Conservation (phyloP, 2,113 vertebrate species). For the Paradisaea rubra region DNA sequence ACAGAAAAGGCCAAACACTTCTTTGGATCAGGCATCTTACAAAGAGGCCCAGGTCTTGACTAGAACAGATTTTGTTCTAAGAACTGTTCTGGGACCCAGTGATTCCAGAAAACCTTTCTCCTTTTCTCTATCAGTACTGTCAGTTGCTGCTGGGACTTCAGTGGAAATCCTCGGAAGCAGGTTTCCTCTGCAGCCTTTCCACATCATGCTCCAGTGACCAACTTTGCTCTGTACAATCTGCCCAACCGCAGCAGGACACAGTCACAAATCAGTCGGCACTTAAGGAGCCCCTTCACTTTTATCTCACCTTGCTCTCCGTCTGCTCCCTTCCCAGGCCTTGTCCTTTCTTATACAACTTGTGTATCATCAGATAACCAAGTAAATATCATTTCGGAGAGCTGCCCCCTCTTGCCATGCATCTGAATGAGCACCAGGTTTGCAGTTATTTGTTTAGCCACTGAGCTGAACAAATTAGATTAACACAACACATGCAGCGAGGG, state of each 20-base stretch:
- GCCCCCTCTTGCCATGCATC: conserved; percentile 31
- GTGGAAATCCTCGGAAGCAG: neutral
- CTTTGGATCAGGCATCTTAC: neutral
- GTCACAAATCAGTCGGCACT: neutral
- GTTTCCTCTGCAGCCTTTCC: neutral
- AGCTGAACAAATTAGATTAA: conserved; percentile 70
- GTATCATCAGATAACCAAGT: conserved; percentile 32
- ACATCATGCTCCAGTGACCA: neutral
- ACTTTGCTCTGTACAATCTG: neutral
- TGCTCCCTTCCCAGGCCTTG: neutral
- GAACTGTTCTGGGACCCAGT: neutral
- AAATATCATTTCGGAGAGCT: conserved; percentile 23
- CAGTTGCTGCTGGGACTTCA: neutral
- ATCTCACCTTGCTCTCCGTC: neutral
- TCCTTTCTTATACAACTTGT: neutral
- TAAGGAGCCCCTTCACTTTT: neutral
- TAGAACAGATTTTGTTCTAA: neutral
- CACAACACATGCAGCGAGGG: conserved; percentile 48
- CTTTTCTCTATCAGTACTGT: neutral
- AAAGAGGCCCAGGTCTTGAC: neutral
- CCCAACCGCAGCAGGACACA: neutral
- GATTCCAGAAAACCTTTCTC: neutral
- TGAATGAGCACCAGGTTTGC: conserved; percentile 48
- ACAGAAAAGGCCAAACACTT: neutral
- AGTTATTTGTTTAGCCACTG: conserved; percentile 64